A percentile compares a stretch with the other conserved stretches of the same genome.
Conservation (phyloP, 2,797 vertebrate genomes). For the Ctenopoma multispine region DNA sequence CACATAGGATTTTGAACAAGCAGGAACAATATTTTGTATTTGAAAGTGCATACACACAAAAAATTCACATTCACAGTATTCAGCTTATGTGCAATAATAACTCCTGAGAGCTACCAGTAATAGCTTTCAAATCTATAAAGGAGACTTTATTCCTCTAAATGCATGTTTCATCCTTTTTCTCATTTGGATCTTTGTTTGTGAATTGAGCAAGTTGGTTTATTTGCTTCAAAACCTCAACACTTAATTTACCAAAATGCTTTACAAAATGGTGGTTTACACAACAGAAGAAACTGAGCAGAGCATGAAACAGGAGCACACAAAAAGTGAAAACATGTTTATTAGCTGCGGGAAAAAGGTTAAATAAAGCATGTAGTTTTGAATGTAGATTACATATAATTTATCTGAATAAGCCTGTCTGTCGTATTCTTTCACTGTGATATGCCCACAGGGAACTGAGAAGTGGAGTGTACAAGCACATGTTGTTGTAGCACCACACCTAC, state of each 20-base stretch:
- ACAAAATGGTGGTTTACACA: background rate
- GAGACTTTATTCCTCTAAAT: background rate
- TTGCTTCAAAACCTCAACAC: background rate
- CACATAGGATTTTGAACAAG: background rate
- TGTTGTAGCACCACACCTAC: slow-evolving; percentile 53
- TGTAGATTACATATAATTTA: slow-evolving; percentile 45
- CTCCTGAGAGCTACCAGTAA: background rate
- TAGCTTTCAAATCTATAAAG: too few relatives aligned
- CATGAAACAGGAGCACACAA: background rate
- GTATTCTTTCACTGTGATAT: slow-evolving; percentile 16
- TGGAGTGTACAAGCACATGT: slow-evolving; percentile 39
- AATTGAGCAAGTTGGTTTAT: background rate
- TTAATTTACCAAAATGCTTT: background rate
- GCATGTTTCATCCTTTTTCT: background rate
- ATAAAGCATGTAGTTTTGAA: slow-evolving; percentile 21
- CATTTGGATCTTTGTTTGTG: background rate
- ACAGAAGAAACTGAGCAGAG: background rate
- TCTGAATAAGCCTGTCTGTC: slow-evolving; percentile 54
- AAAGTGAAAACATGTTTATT: slow-evolving; percentile 21
- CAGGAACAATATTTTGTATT: background rate
- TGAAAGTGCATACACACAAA: background rate
- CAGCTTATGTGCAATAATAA: background rate
- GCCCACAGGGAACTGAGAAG: slow-evolving; percentile 36
- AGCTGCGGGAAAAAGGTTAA: slow-evolving; percentile 9
- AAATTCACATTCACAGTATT: background rate